These are phyloP conservation scores for Sinotaia quadrata DNA, from an alignment of 2,888 invertebrate species.

Conservation along the genomic window DNA sequence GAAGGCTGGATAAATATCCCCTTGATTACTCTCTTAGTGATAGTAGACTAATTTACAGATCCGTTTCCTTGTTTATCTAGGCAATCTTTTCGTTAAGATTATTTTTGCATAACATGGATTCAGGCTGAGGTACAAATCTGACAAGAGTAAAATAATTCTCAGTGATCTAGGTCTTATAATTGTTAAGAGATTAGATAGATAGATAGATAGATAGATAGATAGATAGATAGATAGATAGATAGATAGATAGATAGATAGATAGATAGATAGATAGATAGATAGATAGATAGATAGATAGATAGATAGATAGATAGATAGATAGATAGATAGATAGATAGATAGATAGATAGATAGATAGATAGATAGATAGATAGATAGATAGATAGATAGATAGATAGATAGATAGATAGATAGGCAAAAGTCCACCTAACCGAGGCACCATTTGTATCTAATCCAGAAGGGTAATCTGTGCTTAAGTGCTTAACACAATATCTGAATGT, in stretches of 20 bases:
- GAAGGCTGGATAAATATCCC: no score
- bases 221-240: constrained; percentile 7
- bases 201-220: neutral
- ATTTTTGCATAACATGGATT: no score
- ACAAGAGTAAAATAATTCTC: no score
- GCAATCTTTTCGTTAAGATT: no score
- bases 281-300: constrained; percentile 8
- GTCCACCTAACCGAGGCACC: no score
- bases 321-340: constrained; percentile 4
- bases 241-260: neutral
- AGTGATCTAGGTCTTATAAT: no score
- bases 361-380: constrained; percentile 5
- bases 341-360: neutral
- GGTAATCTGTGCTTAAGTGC: no score
- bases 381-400: neutral
- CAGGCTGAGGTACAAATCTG: no score
- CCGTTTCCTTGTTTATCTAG: no score
- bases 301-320: neutral
- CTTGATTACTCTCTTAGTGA: no score
- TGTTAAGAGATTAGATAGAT: neutral
- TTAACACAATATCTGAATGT: neutral
- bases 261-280: constrained; percentile 11
- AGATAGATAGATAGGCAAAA: neutral
- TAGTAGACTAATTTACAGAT: no score
- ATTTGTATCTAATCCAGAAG: no score